phyloP scores from a whole-genome alignment of 2,797 vertebrate genomes.

The Poeciliopsis turneri region DNA sequence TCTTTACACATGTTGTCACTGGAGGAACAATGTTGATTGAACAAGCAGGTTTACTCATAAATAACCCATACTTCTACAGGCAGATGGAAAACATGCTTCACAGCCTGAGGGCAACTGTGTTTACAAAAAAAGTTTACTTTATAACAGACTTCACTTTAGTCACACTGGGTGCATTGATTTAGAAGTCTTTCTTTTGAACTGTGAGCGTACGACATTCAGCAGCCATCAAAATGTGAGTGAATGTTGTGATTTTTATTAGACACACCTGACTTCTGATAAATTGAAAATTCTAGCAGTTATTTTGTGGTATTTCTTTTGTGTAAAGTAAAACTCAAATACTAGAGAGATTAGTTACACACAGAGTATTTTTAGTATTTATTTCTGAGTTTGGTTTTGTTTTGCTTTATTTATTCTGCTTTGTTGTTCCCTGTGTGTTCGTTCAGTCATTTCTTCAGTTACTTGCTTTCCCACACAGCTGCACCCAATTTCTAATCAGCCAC shows the following conservation, averaged over 20 bases:
- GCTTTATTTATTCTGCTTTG: neutral
- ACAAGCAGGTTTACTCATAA: neutral
- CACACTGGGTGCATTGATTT: neutral
- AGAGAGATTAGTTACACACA: neutral
- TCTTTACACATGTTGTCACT: neutral
- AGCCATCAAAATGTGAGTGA: neutral
- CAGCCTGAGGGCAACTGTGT: neutral
- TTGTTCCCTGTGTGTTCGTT: neutral
- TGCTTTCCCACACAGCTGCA: neutral
- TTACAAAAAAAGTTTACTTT: conserved; percentile 13
- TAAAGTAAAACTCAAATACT: neutral
- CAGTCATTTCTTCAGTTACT: neutral
- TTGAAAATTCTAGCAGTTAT: neutral
- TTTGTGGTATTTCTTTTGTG: neutral
- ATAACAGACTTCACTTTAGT: conserved; percentile 15
- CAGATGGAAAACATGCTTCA: conserved; percentile 6
- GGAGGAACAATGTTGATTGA: neutral
- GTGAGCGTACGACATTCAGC: conserved; percentile 1
- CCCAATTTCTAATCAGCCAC: neutral
- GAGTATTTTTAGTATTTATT: neutral
- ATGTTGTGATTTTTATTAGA: neutral
- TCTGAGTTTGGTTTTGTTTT: neutral
- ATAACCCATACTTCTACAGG: neutral
- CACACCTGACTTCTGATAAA: neutral
- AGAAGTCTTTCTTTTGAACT: neutral